Evolutionary conservation across 1,140 invertebrate species (phyloP), one percentile per base, ranked within the genome.

Genomic region (Venustaconcha ellipsiformis): DNA sequence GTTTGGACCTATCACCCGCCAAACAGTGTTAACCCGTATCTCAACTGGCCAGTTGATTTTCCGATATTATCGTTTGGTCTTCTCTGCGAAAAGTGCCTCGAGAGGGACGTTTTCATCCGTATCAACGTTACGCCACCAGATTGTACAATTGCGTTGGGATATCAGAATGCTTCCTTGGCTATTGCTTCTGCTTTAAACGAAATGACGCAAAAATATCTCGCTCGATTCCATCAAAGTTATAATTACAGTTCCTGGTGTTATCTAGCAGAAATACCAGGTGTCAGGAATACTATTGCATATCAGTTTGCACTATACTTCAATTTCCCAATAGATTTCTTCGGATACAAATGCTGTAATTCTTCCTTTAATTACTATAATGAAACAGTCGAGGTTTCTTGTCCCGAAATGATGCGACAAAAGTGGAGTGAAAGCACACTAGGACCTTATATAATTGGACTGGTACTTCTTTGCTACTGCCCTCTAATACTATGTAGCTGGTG

Each of bases 41-140:
- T 74, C 8, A 74, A 74, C 30, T 74, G 64, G 72, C 72, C 72
- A 23, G 20, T 66, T 13, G 72, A 74, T 59, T 74, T 67, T 66
- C 20, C 72, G 17, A 48, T 74, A 13, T 13, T 67, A 11, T 74
- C 72, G 23, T 67, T 74, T 57, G 30, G 48, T 26, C 57, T 74
- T 14, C 30, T 74, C 0, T 55, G 23, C 4, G 57, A 65, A 8
- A 74, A 74, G 37, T 67, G 57, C 2, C 37, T 74, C 18, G 55
- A 56, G 6, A 37, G 1, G 26, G 15, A 26, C 13, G 13, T 17
- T 30, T 0, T 20, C 55, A 59, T 70, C 1, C 1, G 3, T 67
- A 30, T 67, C 11, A 56, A 57, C 3, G 55, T 57, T n/a, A 20
- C 5, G 12, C 12, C 12, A 1, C 11, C 26, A 1, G 48, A 67